Base-by-base conservation (phyloP, 2,113 vertebrate genomes). In the Pterocles orientalis region DNA sequence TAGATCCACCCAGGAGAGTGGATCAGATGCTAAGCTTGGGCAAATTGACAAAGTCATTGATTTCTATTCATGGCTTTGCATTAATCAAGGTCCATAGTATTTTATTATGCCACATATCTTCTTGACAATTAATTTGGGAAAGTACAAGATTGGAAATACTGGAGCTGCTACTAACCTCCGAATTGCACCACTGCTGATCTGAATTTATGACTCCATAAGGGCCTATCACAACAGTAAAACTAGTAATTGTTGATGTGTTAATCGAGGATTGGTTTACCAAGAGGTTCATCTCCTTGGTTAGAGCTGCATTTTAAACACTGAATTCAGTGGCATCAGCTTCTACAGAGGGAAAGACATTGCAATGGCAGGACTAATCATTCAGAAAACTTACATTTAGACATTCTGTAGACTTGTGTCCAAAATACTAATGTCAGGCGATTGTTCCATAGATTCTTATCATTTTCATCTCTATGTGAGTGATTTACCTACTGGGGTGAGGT, bases 271-370 rank as follows among this genome's bases (percentile, higher is more conserved):
- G 39, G 25, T 33, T 78, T 94, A 91, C 54, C 51, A 84, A 43
- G 14, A 94, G n/a, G 76, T 83, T 88, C 76, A 93, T 25, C 50
- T 88, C n/a, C 43, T 94, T 92, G 34, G 16, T 84, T 86, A 82
- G 70, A 80, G 60, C 47, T 81, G 16, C 61, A 64, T 89, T 92
- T 92, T 71, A 76, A 94, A 70, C 89, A 86, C 25, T 78, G 47
- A 75, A 51, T 81, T 66, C 58, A 31, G 73, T 78, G 48, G 3
- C 80, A 54, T 90, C 0, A 2, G 12, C 68, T 93, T 87, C 62
- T 88, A 47, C 16, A 56, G 57, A 68, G 60, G 15, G 31, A 83
- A 64, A 47, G 86, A 31, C 6, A 5, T 85, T 79, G 56, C 41
- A 43, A 0, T 72, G 20, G 7, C 47, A 88, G 79, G 41, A 66